Percentiles rank a stretch among this genome's conserved stretches.
These are phyloP conservation scores for Trichonephila clavipes DNA, from an alignment of 1,140 invertebrate species.

Conservation along the genomic window DNA sequence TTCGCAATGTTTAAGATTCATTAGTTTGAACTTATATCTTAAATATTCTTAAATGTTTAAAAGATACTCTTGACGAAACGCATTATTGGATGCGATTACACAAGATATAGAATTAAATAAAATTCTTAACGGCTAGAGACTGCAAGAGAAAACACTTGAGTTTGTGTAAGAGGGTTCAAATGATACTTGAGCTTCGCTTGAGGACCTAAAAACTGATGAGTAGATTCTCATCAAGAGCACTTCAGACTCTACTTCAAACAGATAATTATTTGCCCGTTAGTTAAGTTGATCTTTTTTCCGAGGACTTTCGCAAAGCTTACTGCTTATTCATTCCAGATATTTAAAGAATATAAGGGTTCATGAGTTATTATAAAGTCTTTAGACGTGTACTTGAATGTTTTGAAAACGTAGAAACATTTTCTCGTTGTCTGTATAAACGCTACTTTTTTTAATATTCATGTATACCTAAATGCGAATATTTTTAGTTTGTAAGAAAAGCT, in stretches of 20 bases:
- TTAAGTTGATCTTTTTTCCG: too few relatives aligned
- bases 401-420: too few relatives aligned
- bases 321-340: too few relatives aligned
- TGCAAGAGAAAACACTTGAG: not conserved
- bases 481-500: too few relatives aligned
- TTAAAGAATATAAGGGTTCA: too few relatives aligned
- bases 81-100: not conserved
- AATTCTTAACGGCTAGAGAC: not conserved
- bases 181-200: not conserved
- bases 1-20: not conserved
- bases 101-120: not conserved
- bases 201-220: conserved; percentile 26
- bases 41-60: not conserved
- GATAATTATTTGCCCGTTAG: conserved; percentile 24
- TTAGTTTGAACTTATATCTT: not conserved
- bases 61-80: not conserved
- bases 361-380: too few relatives aligned
- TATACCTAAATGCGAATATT: too few relatives aligned
- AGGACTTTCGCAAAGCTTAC: too few relatives aligned
- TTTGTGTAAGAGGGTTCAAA: not conserved
- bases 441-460: too few relatives aligned
- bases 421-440: too few relatives aligned
- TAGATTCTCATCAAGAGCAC: not conserved
- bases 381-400: too few relatives aligned
- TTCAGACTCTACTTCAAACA: not conserved